These are phyloP conservation scores for Rhopalosiphum padi DNA, from an alignment of 1,140 invertebrate genomes.

Conservation along the genomic window DNA sequence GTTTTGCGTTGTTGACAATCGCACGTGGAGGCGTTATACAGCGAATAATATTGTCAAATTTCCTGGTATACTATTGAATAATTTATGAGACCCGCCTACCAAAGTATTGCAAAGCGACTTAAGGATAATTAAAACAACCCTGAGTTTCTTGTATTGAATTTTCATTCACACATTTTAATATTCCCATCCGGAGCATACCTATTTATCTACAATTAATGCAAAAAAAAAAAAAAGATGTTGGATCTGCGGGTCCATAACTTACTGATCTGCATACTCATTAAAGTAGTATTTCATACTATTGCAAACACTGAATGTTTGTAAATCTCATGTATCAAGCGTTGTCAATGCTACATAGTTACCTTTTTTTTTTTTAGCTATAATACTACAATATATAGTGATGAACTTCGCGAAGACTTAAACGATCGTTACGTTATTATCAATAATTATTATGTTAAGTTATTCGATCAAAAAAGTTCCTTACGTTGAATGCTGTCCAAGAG, in stretches of 20 bases:
- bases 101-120: background rate
- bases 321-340: background rate
- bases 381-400: background rate
- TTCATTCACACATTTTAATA: background rate
- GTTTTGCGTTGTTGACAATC: conserved; percentile 25
- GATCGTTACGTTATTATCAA: background rate
- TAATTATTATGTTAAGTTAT: background rate
- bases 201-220: background rate
- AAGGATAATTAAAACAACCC: conserved; percentile 40
- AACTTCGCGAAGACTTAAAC: background rate
- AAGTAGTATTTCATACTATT: background rate
- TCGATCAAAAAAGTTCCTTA: background rate
- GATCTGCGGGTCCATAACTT: conserved; percentile 18
- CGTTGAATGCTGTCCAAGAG: background rate
- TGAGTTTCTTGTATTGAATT: background rate
- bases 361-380: background rate
- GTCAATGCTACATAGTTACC: background rate
- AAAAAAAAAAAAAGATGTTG: background rate
- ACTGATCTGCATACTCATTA: background rate
- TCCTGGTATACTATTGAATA: conserved; percentile 12
- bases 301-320: background rate
- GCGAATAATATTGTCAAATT: conserved; percentile 37
- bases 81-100: conserved; percentile 43
- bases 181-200: background rate
- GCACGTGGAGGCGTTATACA: background rate